A percentile compares a stretch with the other conserved stretches of the same genome.
Conservation (phyloP, 2,797 vertebrate genomes). For the Lemur catta region DNA sequence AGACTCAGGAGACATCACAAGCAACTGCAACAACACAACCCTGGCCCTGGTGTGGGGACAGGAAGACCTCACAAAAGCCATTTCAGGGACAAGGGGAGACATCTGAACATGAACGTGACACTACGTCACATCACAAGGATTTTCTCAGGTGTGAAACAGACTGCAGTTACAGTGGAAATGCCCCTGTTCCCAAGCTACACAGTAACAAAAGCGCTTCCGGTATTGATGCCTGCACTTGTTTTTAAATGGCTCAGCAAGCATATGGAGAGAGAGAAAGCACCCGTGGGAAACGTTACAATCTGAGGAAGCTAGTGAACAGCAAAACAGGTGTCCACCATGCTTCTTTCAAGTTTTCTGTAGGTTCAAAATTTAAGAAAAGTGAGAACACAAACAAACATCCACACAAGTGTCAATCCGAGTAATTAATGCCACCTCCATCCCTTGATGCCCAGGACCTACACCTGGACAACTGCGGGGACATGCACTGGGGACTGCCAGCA, state of each 20-base stretch:
- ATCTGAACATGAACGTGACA: neutral
- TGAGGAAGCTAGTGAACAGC: neutral
- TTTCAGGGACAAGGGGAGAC: neutral
- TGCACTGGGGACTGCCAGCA: neutral
- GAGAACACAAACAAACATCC: neutral
- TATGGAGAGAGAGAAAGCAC: neutral
- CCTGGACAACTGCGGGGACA: neutral
- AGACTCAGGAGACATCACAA: neutral
- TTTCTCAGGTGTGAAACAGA: neutral
- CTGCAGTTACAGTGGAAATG: neutral
- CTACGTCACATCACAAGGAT: neutral
- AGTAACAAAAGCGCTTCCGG: neutral
- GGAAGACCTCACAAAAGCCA: neutral
- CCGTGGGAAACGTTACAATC: neutral
- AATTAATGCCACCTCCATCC: neutral
- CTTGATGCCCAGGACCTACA: no score
- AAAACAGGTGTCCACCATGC: no score
- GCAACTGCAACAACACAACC: neutral
- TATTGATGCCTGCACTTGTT: neutral
- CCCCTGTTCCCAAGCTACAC: neutral
- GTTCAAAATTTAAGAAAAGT: neutral
- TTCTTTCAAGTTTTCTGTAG: neutral
- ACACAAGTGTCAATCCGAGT: neutral
- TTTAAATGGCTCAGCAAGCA: neutral
- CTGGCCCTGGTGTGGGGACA: rapidly evolving